These are phyloP conservation scores for Physella acuta DNA, from an alignment of 1,140 invertebrate genomes.

Conservation along the genomic window DNA sequence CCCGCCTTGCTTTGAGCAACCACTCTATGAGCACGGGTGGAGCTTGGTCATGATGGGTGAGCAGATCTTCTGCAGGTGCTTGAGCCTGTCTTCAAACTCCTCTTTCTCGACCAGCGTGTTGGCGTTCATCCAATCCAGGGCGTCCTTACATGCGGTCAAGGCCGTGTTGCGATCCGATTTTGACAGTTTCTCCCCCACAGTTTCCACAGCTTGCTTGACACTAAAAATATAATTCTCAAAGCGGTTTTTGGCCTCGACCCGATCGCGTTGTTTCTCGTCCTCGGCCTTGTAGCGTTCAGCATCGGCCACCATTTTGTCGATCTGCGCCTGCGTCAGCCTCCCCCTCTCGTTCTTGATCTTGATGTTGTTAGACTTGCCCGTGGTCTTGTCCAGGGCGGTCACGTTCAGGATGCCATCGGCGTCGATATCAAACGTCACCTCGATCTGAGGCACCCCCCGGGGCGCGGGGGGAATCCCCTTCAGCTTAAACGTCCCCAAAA, in stretches of 20 bases:
- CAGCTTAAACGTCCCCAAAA: conserved; percentile 69
- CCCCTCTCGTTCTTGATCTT: conserved; percentile 96
- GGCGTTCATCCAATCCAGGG: conserved; percentile 78
- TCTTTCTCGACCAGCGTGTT: conserved; percentile 69
- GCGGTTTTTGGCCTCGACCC: conserved; percentile 77
- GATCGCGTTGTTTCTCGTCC: conserved; percentile 86
- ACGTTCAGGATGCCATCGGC: conserved; percentile 60
- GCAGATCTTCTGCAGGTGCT: conserved; percentile 55
- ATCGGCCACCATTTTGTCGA: conserved; percentile 94
- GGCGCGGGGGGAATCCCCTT: conserved; percentile 29
- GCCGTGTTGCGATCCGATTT: conserved; percentile 68
- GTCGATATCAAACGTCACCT: conserved; percentile 7
- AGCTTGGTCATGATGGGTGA: conserved; percentile 61
- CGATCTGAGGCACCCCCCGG: not conserved
- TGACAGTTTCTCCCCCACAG: conserved; percentile 68
- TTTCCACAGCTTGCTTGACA: conserved; percentile 82
- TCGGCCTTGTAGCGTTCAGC: conserved; percentile 86
- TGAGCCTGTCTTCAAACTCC: conserved; percentile 50
- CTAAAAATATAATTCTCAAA: conserved; percentile 68
- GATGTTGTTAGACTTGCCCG: conserved; percentile 75
- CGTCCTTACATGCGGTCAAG: conserved; percentile 60
- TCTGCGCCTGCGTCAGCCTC: conserved; percentile 86
- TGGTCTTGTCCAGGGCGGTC: conserved; percentile 65
- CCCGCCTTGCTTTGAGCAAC: not conserved
- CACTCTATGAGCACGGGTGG: conserved; percentile 53